These are phyloP conservation scores for Rhinophrynus dorsalis DNA, from an alignment of 2,797 vertebrate species.

Conservation along the genomic window DNA sequence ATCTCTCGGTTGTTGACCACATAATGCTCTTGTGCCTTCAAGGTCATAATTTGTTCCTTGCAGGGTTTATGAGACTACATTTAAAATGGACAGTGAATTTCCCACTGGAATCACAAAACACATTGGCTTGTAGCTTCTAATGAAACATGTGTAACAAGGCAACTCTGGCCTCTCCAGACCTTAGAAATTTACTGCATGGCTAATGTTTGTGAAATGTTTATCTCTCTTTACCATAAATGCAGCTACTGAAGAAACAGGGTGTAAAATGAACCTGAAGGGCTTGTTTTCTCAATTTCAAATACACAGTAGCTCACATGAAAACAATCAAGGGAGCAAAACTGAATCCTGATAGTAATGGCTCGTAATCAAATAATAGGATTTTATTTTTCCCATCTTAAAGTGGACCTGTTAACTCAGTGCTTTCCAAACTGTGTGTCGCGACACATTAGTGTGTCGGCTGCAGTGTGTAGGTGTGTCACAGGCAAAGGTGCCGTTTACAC, in stretches of 20 bases:
- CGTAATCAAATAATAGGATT: slow-evolving; percentile 17
- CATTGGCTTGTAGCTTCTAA: slow-evolving; percentile 36
- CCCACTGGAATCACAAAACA: slow-evolving; percentile 37
- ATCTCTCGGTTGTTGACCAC: slow-evolving; percentile 51
- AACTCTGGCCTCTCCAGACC: slow-evolving; percentile 49
- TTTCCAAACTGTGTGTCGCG: no score
- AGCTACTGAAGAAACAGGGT: neutral
- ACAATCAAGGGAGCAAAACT: neutral
- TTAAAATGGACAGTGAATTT: slow-evolving; percentile 38
- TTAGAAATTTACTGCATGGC: slow-evolving; percentile 42
- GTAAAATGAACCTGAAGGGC: neutral
- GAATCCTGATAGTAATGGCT: neutral
- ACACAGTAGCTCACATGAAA: slow-evolving; percentile 15
- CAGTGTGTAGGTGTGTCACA: no score
- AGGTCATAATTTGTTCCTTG: slow-evolving; percentile 53
- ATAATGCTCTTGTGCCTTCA: slow-evolving; percentile 49
- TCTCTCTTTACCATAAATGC: slow-evolving; percentile 14
- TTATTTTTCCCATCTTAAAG: slow-evolving; percentile 14
- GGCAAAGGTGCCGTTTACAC: no score
- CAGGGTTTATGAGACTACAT: slow-evolving; percentile 19
- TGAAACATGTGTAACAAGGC: slow-evolving; percentile 51
- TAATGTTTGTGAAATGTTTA: neutral
- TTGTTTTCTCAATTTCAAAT: slow-evolving; percentile 9
- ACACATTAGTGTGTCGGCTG: no score
- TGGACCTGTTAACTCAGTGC: slow-evolving; percentile 26